Evolutionary conservation across 2,113 vertebrate genomes (phyloP), one percentile per base, ranked within the genome.

Genomic region (Xiphophorus hellerii): DNA sequence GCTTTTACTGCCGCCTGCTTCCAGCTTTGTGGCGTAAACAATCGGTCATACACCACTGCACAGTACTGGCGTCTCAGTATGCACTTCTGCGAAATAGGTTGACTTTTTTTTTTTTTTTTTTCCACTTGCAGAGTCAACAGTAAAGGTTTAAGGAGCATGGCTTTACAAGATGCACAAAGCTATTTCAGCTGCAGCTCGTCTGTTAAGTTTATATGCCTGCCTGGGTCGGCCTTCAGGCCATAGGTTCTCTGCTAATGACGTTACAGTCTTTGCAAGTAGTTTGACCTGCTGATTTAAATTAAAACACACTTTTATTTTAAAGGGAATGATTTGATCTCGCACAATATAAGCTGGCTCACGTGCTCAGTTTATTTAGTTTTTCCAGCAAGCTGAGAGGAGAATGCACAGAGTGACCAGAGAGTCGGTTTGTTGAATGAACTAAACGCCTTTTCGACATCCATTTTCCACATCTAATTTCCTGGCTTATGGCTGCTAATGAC

Each of bases 401-500:
- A 29, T 12, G n/a, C 7, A 20, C 37, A 35, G 70, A 62, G 29
- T 76, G 61, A 73, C 44, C 64, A 66, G 31, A 64, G n/a, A 5
- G 35, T 35, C 20, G 62, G 67, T 62, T 58, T 42, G 33, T 62
- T 66, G 30, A 69, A 73, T 35, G 6, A 67, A 66, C 71, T 66
- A 28, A 48, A 35, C 14, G 27, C 66, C 66, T 73, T 71, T 76
- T 42, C 54, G 42, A 66, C 42, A 6, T 35, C n/a, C 22, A 33
- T 83, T 80, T 67, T 75, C 68, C 44, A 17, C 48, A 66, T 42
- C 62, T 78, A 37, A 76, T 81, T 80, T 79, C 92, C 92, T 87
- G 94, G 88, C 93, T 88, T 86, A 58, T 66, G 89, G 88, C 93
- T 90, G 92, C 82, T 89, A 84, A 93, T 94, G 93, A 95, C 95